Conservation (phyloP, 2,797 vertebrate genomes). For the Chanos chanos region DNA sequence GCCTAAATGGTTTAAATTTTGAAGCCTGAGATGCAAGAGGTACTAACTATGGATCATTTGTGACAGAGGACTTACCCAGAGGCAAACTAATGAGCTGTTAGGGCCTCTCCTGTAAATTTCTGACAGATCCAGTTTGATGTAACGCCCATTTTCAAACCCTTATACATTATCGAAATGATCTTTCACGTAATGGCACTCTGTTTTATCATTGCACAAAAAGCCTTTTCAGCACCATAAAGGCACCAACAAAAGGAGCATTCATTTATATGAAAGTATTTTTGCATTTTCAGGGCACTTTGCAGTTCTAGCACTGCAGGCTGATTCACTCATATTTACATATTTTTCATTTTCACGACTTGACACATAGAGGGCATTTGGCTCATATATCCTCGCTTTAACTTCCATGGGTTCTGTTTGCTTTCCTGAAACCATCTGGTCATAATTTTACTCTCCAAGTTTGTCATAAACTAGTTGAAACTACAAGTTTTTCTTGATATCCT, state of each 20-base stretch:
- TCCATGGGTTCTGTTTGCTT: background rate
- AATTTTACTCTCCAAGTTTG: too few species aligned
- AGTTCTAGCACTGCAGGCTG: background rate
- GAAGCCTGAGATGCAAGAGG: too few species aligned
- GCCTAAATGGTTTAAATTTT: too few species aligned
- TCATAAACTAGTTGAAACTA: too few species aligned
- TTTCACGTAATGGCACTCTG: background rate
- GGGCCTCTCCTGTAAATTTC: too few species aligned
- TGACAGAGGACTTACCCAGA: too few species aligned
- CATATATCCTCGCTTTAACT: background rate
- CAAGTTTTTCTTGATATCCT: too few species aligned
- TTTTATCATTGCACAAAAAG: background rate
- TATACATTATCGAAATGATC: background rate
- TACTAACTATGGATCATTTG: too few species aligned
- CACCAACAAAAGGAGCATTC: background rate
- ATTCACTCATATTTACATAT: background rate
- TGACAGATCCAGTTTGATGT: too few species aligned
- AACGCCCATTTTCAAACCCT: background rate
- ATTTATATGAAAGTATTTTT: background rate
- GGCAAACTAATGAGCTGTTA: too few species aligned
- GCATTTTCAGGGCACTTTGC: background rate
- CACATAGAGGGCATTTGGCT: background rate
- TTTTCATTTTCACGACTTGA: background rate
- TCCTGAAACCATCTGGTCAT: too few species aligned
- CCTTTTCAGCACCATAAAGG: background rate